These are phyloP conservation scores for Andricus quercusramuli DNA, from an alignment of 2,888 invertebrate genomes.

Conservation along the genomic window DNA sequence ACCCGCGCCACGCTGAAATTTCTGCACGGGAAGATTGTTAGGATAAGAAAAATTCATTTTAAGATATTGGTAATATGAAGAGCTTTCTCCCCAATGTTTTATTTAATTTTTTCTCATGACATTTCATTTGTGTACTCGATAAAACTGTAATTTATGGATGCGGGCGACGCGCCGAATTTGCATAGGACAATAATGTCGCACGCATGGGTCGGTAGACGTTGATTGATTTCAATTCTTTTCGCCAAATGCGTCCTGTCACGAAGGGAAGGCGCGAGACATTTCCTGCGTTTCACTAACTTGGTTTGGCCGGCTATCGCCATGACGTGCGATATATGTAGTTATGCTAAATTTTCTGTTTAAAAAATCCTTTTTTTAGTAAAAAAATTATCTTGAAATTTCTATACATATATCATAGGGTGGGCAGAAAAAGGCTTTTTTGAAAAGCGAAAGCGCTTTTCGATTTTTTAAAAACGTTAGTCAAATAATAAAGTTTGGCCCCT, in stretches of 20 bases:
- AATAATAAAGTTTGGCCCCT: too few relatives aligned
- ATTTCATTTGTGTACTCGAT: constrained; percentile 22
- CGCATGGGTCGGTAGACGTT: constrained; percentile 36
- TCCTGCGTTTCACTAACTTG: constrained; percentile 26
- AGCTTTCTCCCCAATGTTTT: constrained; percentile 20
- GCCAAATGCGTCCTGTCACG: constrained; percentile 35
- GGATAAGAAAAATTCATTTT: not conserved
- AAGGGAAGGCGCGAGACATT: constrained; percentile 29
- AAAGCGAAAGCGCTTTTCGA: too few relatives aligned
- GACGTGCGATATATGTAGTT: not conserved
- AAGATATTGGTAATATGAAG: not conserved
- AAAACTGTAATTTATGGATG: constrained; percentile 34
- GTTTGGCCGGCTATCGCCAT: constrained; percentile 6
- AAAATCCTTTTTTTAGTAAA: too few relatives aligned
- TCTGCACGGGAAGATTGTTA: too few relatives aligned
- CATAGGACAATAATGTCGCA: constrained; percentile 43
- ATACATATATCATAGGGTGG: too few relatives aligned
- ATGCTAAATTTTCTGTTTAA: not conserved
- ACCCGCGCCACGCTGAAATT: too few relatives aligned
- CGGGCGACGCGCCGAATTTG: constrained; percentile 36
- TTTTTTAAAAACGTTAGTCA: too few relatives aligned
- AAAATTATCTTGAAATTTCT: too few relatives aligned
- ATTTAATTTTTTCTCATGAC: constrained; percentile 12
- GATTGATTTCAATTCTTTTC: constrained; percentile 29
- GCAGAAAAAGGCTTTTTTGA: too few relatives aligned